Percentiles rank a stretch among this genome's conserved stretches.
Evolutionary conservation across 2,113 vertebrate species (phyloP).

Genomic region (Melanerpes aurifrons): DNA sequence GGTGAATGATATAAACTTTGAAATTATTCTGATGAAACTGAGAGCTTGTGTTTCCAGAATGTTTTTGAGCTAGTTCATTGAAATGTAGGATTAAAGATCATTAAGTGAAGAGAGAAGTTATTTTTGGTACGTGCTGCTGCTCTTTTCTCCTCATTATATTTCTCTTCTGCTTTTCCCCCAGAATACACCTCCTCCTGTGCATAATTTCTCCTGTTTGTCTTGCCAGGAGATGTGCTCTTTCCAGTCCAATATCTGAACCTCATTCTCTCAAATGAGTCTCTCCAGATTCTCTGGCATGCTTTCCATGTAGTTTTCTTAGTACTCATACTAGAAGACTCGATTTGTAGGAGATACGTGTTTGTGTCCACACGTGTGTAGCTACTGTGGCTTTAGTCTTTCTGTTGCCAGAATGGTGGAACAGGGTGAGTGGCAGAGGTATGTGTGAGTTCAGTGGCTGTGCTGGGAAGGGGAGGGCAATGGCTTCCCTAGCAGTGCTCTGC

Average conservation of each 20-base stretch:
- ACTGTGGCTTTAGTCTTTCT: accelerated
- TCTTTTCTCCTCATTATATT: neutral
- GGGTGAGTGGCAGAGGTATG: accelerated
- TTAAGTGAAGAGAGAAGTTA: neutral
- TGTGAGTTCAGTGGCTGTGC: neutral
- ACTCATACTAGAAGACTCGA: neutral
- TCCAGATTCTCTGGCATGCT: neutral
- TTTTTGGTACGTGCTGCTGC: neutral
- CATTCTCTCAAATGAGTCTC: neutral
- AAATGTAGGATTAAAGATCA: neutral
- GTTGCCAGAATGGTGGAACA: accelerated
- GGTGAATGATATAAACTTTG: neutral
- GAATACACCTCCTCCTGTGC: neutral
- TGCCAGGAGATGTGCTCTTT: neutral
- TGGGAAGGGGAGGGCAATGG: neutral
- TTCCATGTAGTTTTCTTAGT: accelerated
- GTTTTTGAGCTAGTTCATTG: neutral
- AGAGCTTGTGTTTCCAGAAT: neutral
- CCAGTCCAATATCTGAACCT: neutral
- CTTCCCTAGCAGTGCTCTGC: neutral
- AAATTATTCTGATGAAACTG: neutral
- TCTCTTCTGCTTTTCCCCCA: neutral
- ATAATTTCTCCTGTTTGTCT: neutral
- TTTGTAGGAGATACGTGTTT: accelerated
- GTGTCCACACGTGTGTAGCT: accelerated